Conservation (phyloP, 2,113 vertebrate species). For the Phainopepla nitens region DNA sequence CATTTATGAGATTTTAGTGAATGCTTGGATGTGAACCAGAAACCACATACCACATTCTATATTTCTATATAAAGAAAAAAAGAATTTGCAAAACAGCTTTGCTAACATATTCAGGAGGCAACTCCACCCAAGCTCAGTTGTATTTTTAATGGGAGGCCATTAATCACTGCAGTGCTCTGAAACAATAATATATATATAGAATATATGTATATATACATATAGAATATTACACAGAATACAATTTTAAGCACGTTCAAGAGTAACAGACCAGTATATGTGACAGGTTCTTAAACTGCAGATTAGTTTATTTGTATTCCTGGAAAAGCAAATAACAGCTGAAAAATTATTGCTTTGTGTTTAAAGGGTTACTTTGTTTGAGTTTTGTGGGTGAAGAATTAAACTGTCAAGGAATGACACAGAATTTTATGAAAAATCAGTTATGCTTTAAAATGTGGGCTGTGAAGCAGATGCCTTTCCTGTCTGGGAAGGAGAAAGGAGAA, state of each 20-base stretch:
- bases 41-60: conserved; percentile 35
- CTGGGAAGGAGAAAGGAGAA: background rate
- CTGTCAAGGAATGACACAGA: background rate
- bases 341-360: background rate
- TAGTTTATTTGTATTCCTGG: background rate
- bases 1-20: conserved; percentile 57
- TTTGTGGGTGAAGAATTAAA: background rate
- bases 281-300: background rate
- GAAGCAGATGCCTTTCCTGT: background rate
- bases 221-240: background rate
- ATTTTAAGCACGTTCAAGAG: background rate
- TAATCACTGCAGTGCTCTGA: background rate
- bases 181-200: background rate
- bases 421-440: background rate
- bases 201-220: background rate
- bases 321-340: background rate
- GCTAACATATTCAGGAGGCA: conserved; percentile 16
- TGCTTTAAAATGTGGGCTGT: background rate
- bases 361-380: background rate
- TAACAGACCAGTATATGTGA: background rate
- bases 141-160: conserved; percentile 10
- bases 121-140: background rate
- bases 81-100: conserved; percentile 32
- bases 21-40: conserved; percentile 37
- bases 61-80: conserved; percentile 35